Evolutionary conservation across 2,888 invertebrate species (phyloP).

Genomic region (Dicranocentrus wangi): DNA sequence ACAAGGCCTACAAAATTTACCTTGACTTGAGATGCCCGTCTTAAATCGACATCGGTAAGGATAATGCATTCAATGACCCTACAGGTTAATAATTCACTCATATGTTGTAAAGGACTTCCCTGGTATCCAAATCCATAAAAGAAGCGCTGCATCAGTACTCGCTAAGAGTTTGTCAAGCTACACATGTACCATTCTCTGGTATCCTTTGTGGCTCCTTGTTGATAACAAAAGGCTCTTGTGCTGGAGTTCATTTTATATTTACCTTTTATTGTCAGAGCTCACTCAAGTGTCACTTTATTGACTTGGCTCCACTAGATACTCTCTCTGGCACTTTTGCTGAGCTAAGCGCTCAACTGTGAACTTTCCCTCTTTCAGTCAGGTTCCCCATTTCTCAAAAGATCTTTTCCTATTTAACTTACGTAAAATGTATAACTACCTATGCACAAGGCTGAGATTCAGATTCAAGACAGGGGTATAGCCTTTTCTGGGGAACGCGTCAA

Average conservation of each 20-base stretch:
- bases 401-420: neutral
- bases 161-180: neutral
- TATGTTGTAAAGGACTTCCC: neutral
- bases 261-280: slow-evolving; percentile 43
- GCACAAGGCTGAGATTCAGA: no score
- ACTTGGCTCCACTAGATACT: slow-evolving; percentile 15
- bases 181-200: slow-evolving; percentile 7
- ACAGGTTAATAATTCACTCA: neutral
- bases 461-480: no score
- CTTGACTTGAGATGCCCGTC: neutral
- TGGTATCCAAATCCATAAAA: neutral
- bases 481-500: neutral
- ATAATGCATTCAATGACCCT: neutral
- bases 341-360: slow-evolving; percentile 2
- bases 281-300: slow-evolving; percentile 52
- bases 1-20: no score
- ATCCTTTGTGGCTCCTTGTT: slow-evolving; percentile 29
- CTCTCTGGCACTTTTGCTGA: neutral
- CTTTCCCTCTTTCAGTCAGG: slow-evolving; percentile 33
- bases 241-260: slow-evolving; percentile 26
- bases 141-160: neutral
- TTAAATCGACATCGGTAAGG: neutral
- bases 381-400: neutral
- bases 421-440: neutral
- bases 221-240: slow-evolving; percentile 28